A percentile compares a stretch with the other conserved stretches of the same genome.
Evolutionary conservation across 1,140 invertebrate genomes (phyloP).

Genomic region (Temnothorax longispinosus): DNA sequence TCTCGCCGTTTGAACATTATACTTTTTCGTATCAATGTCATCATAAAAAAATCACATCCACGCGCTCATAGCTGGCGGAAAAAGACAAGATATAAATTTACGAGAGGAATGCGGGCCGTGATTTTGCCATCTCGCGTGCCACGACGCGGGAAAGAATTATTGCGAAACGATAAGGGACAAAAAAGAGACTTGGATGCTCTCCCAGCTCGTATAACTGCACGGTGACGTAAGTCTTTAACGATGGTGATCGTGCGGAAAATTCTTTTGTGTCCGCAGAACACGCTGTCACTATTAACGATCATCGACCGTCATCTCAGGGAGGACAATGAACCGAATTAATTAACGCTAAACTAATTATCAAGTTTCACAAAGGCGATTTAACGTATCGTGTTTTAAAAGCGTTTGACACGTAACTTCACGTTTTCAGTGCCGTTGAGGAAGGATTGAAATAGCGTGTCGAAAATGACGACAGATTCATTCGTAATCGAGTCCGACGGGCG

Average conservation of each 20-base stretch:
- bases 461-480: slow-evolving; percentile 22
- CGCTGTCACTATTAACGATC: not conserved
- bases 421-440: too few relatives aligned
- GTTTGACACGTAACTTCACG: not conserved
- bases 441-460: not conserved
- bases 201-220: slow-evolving; percentile 46
- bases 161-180: slow-evolving; percentile 55
- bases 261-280: slow-evolving; percentile 4
- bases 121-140: slow-evolving; percentile 23
- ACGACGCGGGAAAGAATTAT: slow-evolving; percentile 55
- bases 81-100: slow-evolving; percentile 37
- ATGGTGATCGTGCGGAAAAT: slow-evolving; percentile 52
- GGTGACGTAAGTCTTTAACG: slow-evolving; percentile 47
- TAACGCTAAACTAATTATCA: slow-evolving; percentile 19
- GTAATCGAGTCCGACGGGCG: slow-evolving; percentile 9
- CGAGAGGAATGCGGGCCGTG: not conserved
- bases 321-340: slow-evolving; percentile 52
- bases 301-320: not conserved
- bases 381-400: not conserved
- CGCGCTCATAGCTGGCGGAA: not conserved
- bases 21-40: not conserved
- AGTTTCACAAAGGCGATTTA: not conserved
- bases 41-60: not conserved
- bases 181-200: slow-evolving; percentile 60
- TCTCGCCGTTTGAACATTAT: not conserved